A percentile compares a stretch with the other conserved stretches of the same genome.
phyloP scores from a whole-genome alignment of 2,113 vertebrate genomes.

The Heterochromis multidens region DNA sequence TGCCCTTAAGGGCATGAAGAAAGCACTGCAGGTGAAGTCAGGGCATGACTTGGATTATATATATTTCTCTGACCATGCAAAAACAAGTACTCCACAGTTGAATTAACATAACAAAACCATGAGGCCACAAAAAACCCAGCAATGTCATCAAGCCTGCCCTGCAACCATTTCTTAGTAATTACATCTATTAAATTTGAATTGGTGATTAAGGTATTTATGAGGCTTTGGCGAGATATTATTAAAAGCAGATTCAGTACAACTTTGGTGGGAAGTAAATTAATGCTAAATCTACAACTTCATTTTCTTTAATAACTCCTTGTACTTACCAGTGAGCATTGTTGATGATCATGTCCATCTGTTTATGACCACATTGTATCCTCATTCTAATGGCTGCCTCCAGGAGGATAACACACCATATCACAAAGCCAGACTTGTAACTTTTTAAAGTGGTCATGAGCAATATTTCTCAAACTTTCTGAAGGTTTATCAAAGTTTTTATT shows the following conservation, averaged over 20 bases:
- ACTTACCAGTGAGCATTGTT: not conserved
- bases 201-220: not conserved
- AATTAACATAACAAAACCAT: not conserved
- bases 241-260: not conserved
- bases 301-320: not conserved
- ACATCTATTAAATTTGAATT: not conserved
- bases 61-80: not conserved
- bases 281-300: not conserved
- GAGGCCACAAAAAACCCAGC: not conserved
- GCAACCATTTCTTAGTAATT: not conserved
- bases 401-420: not conserved
- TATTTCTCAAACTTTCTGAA: not conserved
- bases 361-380: not conserved
- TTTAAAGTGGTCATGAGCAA: not conserved
- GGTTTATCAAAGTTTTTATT: not conserved
- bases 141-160: not conserved
- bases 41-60: not conserved
- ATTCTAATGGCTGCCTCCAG: not conserved
- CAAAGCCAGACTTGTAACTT: not conserved
- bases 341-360: not conserved
- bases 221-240: not conserved
- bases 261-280: not conserved
- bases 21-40: slow-evolving; percentile 82
- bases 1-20: slow-evolving; percentile 88
- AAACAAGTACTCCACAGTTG: not conserved